phyloP scores from a whole-genome alignment of 2,113 vertebrate species.

The Edolisoma coerulescens region DNA sequence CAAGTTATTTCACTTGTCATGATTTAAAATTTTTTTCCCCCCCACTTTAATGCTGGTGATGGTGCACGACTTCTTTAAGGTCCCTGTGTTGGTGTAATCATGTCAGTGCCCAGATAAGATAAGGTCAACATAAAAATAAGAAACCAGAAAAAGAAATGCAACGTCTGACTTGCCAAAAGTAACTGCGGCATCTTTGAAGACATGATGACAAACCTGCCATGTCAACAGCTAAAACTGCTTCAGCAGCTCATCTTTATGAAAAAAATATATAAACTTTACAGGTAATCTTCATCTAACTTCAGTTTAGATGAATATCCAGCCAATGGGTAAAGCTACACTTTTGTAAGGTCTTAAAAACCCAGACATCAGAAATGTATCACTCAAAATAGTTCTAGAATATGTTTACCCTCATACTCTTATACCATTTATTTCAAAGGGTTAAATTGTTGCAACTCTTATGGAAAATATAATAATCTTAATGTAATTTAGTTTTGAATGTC shows the following conservation, averaged over 20 bases:
- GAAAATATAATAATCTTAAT: neutral
- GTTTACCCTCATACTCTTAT: neutral
- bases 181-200: neutral
- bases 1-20: constrained; percentile 31
- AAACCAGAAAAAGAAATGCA: neutral
- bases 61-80: neutral
- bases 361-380: neutral
- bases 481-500: neutral
- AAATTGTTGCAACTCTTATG: neutral
- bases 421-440: neutral
- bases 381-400: neutral
- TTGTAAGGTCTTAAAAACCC: neutral
- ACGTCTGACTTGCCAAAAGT: neutral
- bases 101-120: neutral
- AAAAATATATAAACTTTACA: neutral
- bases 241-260: neutral
- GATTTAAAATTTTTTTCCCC: neutral
- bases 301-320: neutral
- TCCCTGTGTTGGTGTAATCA: neutral
- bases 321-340: neutral
- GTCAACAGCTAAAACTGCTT: neutral
- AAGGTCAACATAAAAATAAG: neutral
- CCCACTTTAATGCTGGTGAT: neutral
- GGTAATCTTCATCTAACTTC: neutral
- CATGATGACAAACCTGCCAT: neutral